Evolutionary conservation across 2,113 vertebrate species (phyloP), one percentile per base, ranked within the genome.

Genomic region (Neopipo cinnamomea): DNA sequence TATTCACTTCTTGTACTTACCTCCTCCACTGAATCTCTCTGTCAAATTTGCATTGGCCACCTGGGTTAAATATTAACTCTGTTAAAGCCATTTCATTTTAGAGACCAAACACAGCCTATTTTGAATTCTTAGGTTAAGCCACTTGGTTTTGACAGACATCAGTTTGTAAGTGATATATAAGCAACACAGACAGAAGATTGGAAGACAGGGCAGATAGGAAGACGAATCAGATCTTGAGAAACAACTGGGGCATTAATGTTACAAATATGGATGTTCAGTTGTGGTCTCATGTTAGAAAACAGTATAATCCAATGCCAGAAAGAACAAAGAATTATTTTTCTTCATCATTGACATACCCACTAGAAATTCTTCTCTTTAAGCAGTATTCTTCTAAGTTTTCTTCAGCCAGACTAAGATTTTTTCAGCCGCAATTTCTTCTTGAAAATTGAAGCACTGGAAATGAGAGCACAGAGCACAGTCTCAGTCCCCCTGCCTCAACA

Each of bases 271-370:
- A n/a, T 35, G 6, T 53, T 77, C n/a, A 17, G 3, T 67, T 74
- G 5, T 33, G 23, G 8, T 42, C 6, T 72, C 1, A 8, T 12
- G 6, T 37, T 78, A 79, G 22, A 55, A 93, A 85, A 59, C 1
- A 39, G 1, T 11, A 42, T 22, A 9, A 68, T 59, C n/a, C 30
- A 68, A 14, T 28, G 15, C 4, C 37, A 91, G 31, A 76, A 19
- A 52, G 21, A 88, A 83, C 5, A 22, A 52, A 65, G 0, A 4
- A 6, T 8, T 30, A 1, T 20, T 44, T 49, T 68, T 42, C 25
- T 27, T 37, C 7, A 31, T 24, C 14, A 16, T 3, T 78, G n/a
- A 3, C 14, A 44, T 8, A 59, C 0, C 1, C 19, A 13, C 37
- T 41, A 10, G 3, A 91, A 41, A 23, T 41, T 66, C 14, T 65